Evolutionary conservation across 2,113 vertebrate genomes (phyloP).

Genomic region (Nerophis lumbriciformis): DNA sequence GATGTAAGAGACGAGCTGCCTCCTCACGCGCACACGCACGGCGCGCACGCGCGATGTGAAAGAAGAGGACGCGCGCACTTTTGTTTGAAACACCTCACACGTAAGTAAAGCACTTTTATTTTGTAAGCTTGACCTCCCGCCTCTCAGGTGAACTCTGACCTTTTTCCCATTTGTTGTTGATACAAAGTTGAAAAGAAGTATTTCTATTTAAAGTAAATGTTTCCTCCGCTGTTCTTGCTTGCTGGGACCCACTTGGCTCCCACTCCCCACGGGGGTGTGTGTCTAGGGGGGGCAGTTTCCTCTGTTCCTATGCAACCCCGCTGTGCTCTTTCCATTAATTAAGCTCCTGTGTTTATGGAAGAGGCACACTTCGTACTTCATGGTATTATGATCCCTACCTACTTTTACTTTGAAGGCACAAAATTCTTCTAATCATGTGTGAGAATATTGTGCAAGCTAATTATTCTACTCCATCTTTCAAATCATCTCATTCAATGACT

Average conservation of each 20-base stretch:
- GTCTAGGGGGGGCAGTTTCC: not conserved
- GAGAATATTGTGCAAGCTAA: too few species aligned
- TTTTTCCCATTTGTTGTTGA: not conserved
- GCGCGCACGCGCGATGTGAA: not conserved
- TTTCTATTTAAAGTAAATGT: not conserved
- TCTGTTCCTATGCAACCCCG: constrained; percentile 48
- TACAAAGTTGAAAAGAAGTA: not conserved
- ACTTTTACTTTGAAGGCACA: not conserved
- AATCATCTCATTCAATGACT: too few species aligned
- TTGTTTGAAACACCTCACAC: constrained; percentile 1
- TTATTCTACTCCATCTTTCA: too few species aligned
- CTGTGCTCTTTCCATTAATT: constrained; percentile 43
- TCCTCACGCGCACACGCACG: not conserved
- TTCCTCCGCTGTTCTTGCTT: not conserved
- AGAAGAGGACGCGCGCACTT: not conserved
- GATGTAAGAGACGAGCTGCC: not conserved
- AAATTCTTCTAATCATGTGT: too few species aligned
- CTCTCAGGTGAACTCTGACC: too few species aligned
- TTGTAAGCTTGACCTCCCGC: too few species aligned
- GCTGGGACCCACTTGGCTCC: constrained; percentile 1
- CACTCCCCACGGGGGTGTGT: too few species aligned
- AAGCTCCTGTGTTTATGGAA: constrained; percentile 19
- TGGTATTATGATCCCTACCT: too few species aligned
- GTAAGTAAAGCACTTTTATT: constrained; percentile 3
- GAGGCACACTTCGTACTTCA: not conserved